Evolutionary conservation across 2,888 invertebrate species (phyloP).

Genomic region (Heliconius erato): DNA sequence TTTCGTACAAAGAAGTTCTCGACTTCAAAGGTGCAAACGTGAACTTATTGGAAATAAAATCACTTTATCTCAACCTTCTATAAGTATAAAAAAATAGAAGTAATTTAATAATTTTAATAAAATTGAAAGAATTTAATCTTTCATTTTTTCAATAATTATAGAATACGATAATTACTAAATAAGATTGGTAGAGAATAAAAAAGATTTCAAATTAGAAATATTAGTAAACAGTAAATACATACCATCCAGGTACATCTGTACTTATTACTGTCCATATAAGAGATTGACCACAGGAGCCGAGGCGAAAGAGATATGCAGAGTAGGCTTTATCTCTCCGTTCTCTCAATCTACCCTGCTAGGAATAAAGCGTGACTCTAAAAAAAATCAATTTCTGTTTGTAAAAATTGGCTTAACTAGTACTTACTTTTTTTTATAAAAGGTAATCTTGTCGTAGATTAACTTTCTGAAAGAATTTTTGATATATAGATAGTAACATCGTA

Average conservation of each 20-base stretch:
- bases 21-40: background rate
- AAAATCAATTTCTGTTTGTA: too few species aligned
- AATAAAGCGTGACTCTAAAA: background rate
- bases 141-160: too few species aligned
- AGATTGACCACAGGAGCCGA: background rate
- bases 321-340: background rate
- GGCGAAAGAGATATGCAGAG: background rate
- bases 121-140: background rate
- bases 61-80: background rate
- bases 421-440: too few species aligned
- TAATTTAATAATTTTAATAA: background rate
- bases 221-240: too few species aligned
- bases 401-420: too few species aligned
- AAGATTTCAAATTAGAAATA: too few species aligned
- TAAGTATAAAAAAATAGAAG: background rate
- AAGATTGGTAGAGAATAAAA: too few species aligned
- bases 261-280: background rate
- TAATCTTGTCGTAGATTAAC: too few species aligned
- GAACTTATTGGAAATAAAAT: background rate
- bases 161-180: too few species aligned
- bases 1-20: constrained; percentile 13
- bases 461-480: too few species aligned
- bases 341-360: background rate
- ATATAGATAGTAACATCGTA: too few species aligned
- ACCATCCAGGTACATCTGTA: too few species aligned